phyloP scores from a whole-genome alignment of 1,140 invertebrate genomes.

The Sarcophaga bullata region DNA sequence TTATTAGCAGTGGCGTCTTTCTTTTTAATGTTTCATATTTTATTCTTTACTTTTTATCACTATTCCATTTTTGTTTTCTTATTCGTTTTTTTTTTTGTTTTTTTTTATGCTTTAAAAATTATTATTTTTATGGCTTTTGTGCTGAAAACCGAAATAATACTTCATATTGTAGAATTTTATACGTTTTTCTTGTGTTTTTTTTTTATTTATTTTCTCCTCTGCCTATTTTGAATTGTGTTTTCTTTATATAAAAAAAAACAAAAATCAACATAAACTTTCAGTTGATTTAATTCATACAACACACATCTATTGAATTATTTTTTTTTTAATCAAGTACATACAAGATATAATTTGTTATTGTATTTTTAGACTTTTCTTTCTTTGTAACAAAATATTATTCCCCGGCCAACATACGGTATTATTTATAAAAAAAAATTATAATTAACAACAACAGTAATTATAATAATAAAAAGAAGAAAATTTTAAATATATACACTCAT shows the following conservation, averaged over 20 bases:
- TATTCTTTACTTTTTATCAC: background rate
- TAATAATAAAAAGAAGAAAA: too few relatives aligned
- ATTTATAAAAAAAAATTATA: background rate
- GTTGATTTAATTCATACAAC: background rate
- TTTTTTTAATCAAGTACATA: conserved; percentile 1
- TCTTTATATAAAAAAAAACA: background rate
- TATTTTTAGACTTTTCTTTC: background rate
- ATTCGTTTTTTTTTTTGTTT: background rate
- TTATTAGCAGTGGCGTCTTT: background rate
- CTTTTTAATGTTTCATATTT: background rate
- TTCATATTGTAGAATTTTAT: background rate
- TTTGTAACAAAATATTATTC: conserved; percentile 1
- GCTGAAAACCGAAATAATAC: too few relatives aligned
- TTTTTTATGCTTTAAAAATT: conserved; percentile 20
- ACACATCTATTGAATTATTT: background rate
- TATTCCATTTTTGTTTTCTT: background rate
- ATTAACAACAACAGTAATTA: background rate
- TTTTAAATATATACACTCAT: too few relatives aligned
- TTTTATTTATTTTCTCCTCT: conserved; percentile 3
- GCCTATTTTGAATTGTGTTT: background rate
- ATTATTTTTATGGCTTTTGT: conserved; percentile 30
- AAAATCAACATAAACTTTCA: conserved; percentile 7
- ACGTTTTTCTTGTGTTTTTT: background rate
- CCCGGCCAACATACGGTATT: background rate
- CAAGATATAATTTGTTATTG: background rate